Base-by-base conservation (phyloP, 2,113 vertebrate species). In the Hassar affinis region DNA sequence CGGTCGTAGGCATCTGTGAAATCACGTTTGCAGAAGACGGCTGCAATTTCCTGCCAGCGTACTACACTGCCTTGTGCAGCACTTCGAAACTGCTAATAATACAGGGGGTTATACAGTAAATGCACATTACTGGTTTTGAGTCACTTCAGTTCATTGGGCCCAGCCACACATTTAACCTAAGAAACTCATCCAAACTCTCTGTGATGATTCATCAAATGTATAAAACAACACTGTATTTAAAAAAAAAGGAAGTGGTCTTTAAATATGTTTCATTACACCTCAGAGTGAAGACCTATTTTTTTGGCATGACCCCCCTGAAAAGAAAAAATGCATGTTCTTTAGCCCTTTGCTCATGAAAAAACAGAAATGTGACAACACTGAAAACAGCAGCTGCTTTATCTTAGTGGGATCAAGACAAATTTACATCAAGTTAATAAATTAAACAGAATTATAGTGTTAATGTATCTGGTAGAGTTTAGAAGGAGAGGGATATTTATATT, bases 291-390 rank as follows among this genome's bases (percentile, higher is more conserved):
- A n/a, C 7, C 11, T 38, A 62, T 15, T 4, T 33, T 72, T 61
- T 62, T 76, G 71, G 45, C 57, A 82, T 47, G n/a, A 51, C 17
- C 33, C 42, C 20, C 0, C 35, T 2, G 30, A 22, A 68, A 88
- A 89, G 11, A 35, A 20, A 47, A 42, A 88, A 90, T 86, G 87
- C 79, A 74, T 89, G 86, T 89, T 86, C 88, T 92, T 90, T 92
- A 94, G 93, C 93, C 93, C 93, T 94, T 93, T 91, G 91, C 87
- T 90, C 80, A 88, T 87, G 83, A 82, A 72, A 68, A 72, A 75
- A 71, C 18, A 74, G 59, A 35, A 75, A 80, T 52, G 47, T 75
- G 47, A 35, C 14, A 69, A 62, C 66, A 9, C 11, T 49, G 11
- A 81, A 61, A 86, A 71, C 77, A 86, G 84, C 71, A 86, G 87